Evolutionary conservation across 1,140 invertebrate species (phyloP).

Genomic region (Tetraneura akinire): DNA sequence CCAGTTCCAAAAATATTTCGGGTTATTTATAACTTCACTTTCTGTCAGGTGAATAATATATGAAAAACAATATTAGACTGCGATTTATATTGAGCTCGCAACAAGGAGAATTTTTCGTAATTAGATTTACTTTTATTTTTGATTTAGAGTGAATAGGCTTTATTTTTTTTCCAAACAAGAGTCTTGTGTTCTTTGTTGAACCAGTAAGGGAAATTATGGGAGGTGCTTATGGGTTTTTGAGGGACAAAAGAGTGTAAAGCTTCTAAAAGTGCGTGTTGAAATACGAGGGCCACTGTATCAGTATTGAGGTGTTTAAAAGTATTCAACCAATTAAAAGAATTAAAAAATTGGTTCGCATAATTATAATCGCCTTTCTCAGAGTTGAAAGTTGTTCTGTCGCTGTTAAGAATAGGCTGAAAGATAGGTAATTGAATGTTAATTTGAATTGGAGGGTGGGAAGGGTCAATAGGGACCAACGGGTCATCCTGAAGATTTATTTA

Average conservation of each 20-base stretch:
- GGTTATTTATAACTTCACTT: not conserved
- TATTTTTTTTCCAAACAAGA: slow-evolving; percentile 12
- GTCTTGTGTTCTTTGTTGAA: not conserved
- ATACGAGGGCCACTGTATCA: not conserved
- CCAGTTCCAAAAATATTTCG: not conserved
- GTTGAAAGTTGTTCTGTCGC: slow-evolving; percentile 1
- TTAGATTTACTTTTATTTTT: slow-evolving; percentile 11
- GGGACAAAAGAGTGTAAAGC: not conserved
- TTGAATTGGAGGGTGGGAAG: not conserved
- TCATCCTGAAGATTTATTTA: not conserved
- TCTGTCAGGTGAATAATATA: not conserved
- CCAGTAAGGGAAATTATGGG: not conserved
- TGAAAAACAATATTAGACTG: not conserved
- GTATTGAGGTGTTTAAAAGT: not conserved
- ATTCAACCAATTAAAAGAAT: slow-evolving; percentile 20
- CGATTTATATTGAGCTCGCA: not conserved
- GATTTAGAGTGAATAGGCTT: not conserved
- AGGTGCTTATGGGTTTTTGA: too few relatives aligned
- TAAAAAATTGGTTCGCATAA: not conserved
- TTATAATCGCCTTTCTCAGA: slow-evolving; percentile 5
- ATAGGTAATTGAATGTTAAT: not conserved
- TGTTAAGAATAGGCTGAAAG: not conserved
- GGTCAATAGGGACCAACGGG: not conserved
- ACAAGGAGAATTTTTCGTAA: not conserved
- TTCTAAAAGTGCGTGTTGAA: not conserved